Evolutionary conservation across 2,797 vertebrate species (phyloP), one percentile per base, ranked within the genome.

Genomic region (Sebastes taczanowskii): DNA sequence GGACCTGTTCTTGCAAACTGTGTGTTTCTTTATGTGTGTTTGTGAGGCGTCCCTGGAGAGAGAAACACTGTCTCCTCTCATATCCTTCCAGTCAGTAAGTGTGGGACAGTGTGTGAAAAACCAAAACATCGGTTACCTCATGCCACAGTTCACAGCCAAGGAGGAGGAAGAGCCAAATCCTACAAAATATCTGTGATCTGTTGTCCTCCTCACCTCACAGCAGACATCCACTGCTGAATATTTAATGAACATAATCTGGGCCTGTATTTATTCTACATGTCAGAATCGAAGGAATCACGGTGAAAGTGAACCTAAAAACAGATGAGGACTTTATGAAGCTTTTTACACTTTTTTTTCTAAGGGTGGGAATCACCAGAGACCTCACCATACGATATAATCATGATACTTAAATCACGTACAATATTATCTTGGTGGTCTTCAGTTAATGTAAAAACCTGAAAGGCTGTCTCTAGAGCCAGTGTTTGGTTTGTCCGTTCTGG

Each of bases 71-170:
- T 83, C 80, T 83, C 63, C 49, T 66, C 71, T 82, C 74, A 87
- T 89, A 72, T 80, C 68, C 61, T 34, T 74, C 55, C 78, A 76
- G 55, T 62, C 83, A 71, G 71, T 83, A 89, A 81, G 71, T 10
- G 55, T 18, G 9, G 53, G 34, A 71, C 67, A 77, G 55, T 53
- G 67, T 72, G 85, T 34, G 56, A 71, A 82, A 78, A 80, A 56
- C 9, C 67, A 85, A 85, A 80, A 78, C 60, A 35, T 52, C 2
- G 61, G 67, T 73, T 83, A 58, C 56, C 58, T 88, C 69, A 29
- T 63, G 58, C 32, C 11, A 34, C 66, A 58, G 35, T 61, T 67
- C 74, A 76, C 11, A 55, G 56, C 55, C 27, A 23, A 20, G 27
- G 11, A 13, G n/a, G 46, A 49, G 70, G 27, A 23, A 55, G 14